Percentiles rank a stretch among this genome's conserved stretches.
Evolutionary conservation across 2,888 invertebrate species (phyloP).

Genomic region (Neoitamus cyanurus): DNA sequence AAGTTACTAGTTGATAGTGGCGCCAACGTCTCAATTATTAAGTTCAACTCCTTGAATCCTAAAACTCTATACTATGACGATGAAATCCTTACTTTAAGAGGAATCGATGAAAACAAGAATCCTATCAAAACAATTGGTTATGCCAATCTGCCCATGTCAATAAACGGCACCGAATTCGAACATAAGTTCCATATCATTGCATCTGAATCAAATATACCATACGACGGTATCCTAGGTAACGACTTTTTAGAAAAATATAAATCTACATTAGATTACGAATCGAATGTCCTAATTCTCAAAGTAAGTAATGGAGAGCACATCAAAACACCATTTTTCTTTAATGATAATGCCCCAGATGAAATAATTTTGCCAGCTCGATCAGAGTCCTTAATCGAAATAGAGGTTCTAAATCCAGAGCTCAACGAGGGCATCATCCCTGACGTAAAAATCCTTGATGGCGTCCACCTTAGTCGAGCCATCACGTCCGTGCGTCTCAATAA

Average conservation of each 20-base stretch:
- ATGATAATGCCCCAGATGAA: conserved; percentile 45
- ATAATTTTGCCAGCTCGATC: not conserved
- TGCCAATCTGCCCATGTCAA: not conserved
- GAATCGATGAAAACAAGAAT: not conserved
- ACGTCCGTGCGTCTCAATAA: too few species aligned
- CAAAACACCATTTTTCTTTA: not conserved
- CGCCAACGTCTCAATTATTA: not conserved
- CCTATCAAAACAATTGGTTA: conserved; percentile 20
- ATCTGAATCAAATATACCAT: not conserved
- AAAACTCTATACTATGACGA: not conserved
- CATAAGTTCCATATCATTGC: not conserved
- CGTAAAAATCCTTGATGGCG: not conserved
- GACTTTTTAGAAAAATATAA: not conserved
- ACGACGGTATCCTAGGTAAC: conserved; percentile 29
- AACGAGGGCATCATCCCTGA: not conserved
- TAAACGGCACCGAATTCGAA: not conserved
- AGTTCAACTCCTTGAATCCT: not conserved
- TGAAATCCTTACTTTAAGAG: not conserved
- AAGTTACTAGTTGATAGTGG: conserved; percentile 1
- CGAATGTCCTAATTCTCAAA: conserved; percentile 55
- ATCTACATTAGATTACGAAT: not conserved
- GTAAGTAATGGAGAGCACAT: conserved; percentile 12
- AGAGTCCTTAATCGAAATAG: not conserved
- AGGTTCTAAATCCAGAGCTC: not conserved
- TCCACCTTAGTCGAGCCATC: not conserved